Conservation (phyloP, 2,797 vertebrate species). For the Amphiprion clarkii region DNA sequence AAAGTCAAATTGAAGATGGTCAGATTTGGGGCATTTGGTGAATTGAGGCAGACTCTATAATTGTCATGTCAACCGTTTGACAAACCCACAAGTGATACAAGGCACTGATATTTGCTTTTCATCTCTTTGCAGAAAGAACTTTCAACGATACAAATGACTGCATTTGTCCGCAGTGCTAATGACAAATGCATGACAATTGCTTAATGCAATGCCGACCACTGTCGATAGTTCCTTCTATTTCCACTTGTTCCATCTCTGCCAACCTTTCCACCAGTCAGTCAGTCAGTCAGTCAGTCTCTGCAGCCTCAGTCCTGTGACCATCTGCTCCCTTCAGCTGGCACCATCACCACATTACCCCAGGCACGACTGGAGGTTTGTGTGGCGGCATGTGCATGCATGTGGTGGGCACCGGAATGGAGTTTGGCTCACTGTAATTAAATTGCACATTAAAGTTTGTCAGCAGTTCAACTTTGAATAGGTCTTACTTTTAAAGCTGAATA, state of each 20-base stretch:
- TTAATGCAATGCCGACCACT: constrained; percentile 19
- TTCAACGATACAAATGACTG: too few relatives aligned
- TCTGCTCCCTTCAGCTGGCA: constrained; percentile 68
- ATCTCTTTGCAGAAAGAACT: too few relatives aligned
- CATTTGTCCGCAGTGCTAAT: constrained; percentile 1
- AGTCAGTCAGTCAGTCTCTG: constrained; percentile 24
- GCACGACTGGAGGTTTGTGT: constrained; percentile 32
- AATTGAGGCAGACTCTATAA: too few relatives aligned
- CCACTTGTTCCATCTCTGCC: constrained; percentile 37
- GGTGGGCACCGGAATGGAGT: constrained; percentile 2
- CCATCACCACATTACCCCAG: constrained; percentile 18
- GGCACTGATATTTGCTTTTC: too few relatives aligned
- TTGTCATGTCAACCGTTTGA: too few relatives aligned
- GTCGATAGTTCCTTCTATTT: constrained; percentile 56
- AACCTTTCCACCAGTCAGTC: constrained; percentile 29
- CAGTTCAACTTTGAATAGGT: constrained; percentile 33
- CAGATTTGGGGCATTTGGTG: too few relatives aligned
- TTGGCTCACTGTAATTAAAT: constrained; percentile 50
- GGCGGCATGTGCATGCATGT: background rate
- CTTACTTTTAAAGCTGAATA: constrained; percentile 1
- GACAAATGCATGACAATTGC: constrained; percentile 4
- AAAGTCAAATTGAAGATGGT: too few relatives aligned
- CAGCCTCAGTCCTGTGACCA: constrained; percentile 55
- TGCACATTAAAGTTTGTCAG: constrained; percentile 59
- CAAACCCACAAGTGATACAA: too few relatives aligned